phyloP scores from a whole-genome alignment of 2,888 invertebrate species.

The Drosophila ustulata region DNA sequence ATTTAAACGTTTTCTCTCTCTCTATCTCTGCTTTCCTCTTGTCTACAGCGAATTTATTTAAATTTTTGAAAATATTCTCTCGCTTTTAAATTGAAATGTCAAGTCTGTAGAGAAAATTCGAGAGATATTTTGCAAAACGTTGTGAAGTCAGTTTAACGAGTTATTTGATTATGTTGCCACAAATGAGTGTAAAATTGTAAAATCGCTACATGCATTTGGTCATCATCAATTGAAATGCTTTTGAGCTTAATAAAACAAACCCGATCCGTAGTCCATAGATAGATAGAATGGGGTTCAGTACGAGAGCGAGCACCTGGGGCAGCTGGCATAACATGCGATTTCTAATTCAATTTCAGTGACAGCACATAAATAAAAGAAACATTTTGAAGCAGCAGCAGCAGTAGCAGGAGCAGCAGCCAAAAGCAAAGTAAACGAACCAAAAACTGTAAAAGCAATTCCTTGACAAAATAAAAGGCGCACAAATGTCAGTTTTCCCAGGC shows the following conservation, averaged over 20 bases:
- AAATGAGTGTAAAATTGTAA: slow-evolving; percentile 12
- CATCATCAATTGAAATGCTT: slow-evolving; percentile 26
- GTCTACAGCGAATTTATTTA: slow-evolving; percentile 4
- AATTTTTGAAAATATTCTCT: slow-evolving; percentile 1
- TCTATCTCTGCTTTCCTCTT: background rate
- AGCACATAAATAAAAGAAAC: slow-evolving; percentile 77
- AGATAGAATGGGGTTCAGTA: background rate
- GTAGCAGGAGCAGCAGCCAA: slow-evolving; percentile 8
- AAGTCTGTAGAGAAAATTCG: background rate
- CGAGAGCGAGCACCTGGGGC: slow-evolving; percentile 37
- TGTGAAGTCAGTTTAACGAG: background rate
- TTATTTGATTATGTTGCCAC: slow-evolving; percentile 5
- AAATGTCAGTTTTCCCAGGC: slow-evolving; percentile 78
- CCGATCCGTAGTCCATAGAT: slow-evolving; percentile 2
- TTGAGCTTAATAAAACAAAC: slow-evolving; percentile 44
- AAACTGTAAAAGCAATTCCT: slow-evolving; percentile 77
- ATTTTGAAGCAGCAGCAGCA: slow-evolving; percentile 55
- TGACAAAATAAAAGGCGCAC: slow-evolving; percentile 72
- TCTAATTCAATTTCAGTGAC: slow-evolving; percentile 78
- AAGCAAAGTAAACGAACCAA: slow-evolving; percentile 68
- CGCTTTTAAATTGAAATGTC: background rate
- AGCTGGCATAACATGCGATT: slow-evolving; percentile 72
- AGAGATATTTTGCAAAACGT: background rate
- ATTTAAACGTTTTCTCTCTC: slow-evolving; percentile 23
- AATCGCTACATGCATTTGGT: slow-evolving; percentile 18